Evolutionary conservation across 2,888 invertebrate species (phyloP).

Genomic region (Laothoe populi): DNA sequence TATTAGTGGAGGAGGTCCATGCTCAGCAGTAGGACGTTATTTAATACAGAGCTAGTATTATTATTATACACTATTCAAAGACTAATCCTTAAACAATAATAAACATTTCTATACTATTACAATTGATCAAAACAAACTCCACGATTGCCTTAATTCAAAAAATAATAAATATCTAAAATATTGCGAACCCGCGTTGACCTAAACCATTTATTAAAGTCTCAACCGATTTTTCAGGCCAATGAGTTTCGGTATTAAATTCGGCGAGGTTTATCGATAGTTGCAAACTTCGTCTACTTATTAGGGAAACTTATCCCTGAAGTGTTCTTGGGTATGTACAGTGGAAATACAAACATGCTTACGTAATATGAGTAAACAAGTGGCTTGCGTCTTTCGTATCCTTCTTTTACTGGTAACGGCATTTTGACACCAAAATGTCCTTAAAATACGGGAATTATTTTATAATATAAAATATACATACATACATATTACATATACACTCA

Average conservation of each 20-base stretch:
- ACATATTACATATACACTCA: no score
- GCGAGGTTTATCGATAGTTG: slow-evolving; percentile 48
- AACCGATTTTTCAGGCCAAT: slow-evolving; percentile 53
- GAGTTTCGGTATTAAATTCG: slow-evolving; percentile 54
- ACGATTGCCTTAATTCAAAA: background rate
- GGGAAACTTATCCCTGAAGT: slow-evolving; percentile 44
- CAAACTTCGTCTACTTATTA: slow-evolving; percentile 51
- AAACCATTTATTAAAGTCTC: slow-evolving; percentile 35
- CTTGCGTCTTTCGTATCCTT: slow-evolving; percentile 9
- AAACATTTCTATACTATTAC: no score
- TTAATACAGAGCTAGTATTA: no score
- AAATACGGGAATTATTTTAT: no score
- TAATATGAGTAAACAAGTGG: slow-evolving; percentile 26
- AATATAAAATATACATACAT: no score
- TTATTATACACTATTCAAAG: no score
- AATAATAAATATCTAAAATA: slow-evolving; percentile 7
- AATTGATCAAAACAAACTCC: background rate
- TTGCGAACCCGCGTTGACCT: slow-evolving; percentile 33
- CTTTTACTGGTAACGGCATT: background rate
- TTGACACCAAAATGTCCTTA: background rate
- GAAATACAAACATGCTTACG: slow-evolving; percentile 21
- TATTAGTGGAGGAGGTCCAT: no score
- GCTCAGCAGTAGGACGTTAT: no score
- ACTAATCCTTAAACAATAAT: no score
- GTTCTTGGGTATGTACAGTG: slow-evolving; percentile 19